phyloP scores from a whole-genome alignment of 2,113 vertebrate genomes.

The Mastomys coucha region DNA sequence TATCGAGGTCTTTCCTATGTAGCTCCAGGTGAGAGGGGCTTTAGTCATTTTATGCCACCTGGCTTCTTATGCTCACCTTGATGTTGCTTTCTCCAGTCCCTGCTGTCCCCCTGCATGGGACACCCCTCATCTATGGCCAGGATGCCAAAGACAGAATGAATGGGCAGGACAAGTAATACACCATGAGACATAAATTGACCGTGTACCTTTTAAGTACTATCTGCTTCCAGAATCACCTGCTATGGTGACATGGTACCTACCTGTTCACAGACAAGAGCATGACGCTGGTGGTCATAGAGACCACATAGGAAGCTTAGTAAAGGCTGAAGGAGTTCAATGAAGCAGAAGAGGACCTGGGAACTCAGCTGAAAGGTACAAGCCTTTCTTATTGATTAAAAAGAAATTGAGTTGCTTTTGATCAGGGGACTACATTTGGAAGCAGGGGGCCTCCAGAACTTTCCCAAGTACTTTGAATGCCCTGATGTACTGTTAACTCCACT shows the following conservation, averaged over 20 bases:
- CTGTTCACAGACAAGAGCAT: background rate
- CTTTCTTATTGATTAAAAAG: background rate
- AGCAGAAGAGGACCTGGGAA: background rate
- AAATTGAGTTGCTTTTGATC: background rate
- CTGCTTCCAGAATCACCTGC: background rate
- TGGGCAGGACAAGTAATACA: no score
- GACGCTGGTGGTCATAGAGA: background rate
- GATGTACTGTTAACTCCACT: background rate
- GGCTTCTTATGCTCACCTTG: background rate
- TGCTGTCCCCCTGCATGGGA: background rate
- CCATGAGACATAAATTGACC: background rate
- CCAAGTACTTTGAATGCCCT: background rate
- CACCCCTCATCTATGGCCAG: background rate
- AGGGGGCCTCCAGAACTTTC: background rate
- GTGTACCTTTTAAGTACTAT: background rate
- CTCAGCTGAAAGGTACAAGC: background rate
- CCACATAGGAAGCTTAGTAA: background rate
- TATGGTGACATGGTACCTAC: background rate
- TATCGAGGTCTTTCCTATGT: background rate
- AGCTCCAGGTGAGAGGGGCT: background rate
- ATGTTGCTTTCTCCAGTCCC: background rate
- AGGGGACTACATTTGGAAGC: rapidly evolving
- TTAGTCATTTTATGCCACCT: background rate
- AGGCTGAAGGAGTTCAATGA: background rate
- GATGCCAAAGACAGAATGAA: background rate